Percentiles rank a stretch among this genome's conserved stretches.
Evolutionary conservation across 2,888 invertebrate species (phyloP).

Genomic region (Petrophora chlorosata): DNA sequence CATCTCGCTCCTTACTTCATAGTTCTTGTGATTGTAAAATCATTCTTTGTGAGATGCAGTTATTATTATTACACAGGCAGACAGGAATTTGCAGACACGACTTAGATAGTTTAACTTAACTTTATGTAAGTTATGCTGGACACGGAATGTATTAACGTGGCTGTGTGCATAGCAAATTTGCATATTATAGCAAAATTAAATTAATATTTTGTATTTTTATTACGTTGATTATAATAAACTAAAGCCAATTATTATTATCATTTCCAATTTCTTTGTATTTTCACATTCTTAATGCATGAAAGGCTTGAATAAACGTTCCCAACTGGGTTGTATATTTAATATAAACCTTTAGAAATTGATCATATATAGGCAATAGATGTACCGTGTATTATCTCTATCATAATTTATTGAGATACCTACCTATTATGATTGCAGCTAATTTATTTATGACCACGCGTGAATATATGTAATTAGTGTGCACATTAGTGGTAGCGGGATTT

Average conservation of each 20-base stretch:
- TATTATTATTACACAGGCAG: constrained; percentile 48
- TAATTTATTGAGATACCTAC: neutral
- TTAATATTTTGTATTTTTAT: too few relatives aligned
- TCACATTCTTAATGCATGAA: too few relatives aligned
- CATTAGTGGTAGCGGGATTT: constrained; percentile 5
- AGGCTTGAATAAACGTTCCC: too few relatives aligned
- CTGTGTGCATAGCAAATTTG: neutral
- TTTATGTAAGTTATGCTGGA: constrained; percentile 17
- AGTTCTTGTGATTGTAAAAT: constrained; percentile 77
- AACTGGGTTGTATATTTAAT: too few relatives aligned
- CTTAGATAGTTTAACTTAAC: constrained; percentile 35
- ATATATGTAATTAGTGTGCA: constrained; percentile 2
- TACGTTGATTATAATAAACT: too few relatives aligned
- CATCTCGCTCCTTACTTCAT: constrained; percentile 73
- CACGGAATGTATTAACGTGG: constrained; percentile 16
- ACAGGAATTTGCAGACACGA: constrained; percentile 40
- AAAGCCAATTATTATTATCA: neutral
- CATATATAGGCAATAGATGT: neutral
- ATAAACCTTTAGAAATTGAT: neutral
- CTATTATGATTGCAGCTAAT: neutral
- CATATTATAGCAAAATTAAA: too few relatives aligned
- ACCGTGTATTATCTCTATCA: neutral
- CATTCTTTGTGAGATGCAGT: constrained; percentile 58
- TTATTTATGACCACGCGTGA: constrained; percentile 4
- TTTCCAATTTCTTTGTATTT: neutral